Percentiles rank a stretch among this genome's conserved stretches.
These are phyloP conservation scores for Ameiurus melas DNA, from an alignment of 2,113 vertebrate species.

Conservation along the genomic window DNA sequence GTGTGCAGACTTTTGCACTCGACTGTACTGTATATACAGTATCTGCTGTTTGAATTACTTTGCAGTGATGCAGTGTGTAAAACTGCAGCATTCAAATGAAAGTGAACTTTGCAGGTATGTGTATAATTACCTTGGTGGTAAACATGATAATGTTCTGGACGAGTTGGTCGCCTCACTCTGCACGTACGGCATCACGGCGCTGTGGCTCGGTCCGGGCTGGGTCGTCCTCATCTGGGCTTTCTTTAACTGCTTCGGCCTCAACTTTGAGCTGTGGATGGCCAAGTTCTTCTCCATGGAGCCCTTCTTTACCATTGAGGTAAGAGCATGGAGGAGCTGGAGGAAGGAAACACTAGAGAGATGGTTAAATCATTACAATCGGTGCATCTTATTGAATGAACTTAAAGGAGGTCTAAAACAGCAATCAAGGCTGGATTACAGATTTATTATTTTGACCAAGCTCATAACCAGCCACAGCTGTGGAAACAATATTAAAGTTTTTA, in stretches of 20 bases:
- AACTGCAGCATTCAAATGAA: neutral
- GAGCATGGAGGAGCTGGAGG: constrained; percentile 3
- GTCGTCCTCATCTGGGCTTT: constrained; percentile 92
- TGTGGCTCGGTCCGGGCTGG: constrained; percentile 92
- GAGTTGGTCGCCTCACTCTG: constrained; percentile 83
- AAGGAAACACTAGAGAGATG: neutral
- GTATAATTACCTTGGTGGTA: constrained; percentile 87
- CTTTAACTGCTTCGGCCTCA: constrained; percentile 96
- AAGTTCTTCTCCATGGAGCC: constrained; percentile 84
- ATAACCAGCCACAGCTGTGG: neutral
- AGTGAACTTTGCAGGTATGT: constrained; percentile 79
- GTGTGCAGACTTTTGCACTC: neutral
- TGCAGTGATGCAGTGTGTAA: neutral
- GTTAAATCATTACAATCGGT: neutral
- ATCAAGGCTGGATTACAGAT: neutral
- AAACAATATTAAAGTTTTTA: neutral
- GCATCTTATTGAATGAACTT: neutral
- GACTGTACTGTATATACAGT: neutral
- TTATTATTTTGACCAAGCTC: neutral
- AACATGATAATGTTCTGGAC: constrained; percentile 81
- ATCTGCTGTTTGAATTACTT: neutral
- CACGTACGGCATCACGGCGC: constrained; percentile 86
- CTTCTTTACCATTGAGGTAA: constrained; percentile 87
- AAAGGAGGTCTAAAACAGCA: neutral
- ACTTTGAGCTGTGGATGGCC: constrained; percentile 97